Evolutionary conservation across 1,140 invertebrate species (phyloP), one percentile per base, ranked within the genome.

Genomic region (Drosophila lacteicornis): DNA sequence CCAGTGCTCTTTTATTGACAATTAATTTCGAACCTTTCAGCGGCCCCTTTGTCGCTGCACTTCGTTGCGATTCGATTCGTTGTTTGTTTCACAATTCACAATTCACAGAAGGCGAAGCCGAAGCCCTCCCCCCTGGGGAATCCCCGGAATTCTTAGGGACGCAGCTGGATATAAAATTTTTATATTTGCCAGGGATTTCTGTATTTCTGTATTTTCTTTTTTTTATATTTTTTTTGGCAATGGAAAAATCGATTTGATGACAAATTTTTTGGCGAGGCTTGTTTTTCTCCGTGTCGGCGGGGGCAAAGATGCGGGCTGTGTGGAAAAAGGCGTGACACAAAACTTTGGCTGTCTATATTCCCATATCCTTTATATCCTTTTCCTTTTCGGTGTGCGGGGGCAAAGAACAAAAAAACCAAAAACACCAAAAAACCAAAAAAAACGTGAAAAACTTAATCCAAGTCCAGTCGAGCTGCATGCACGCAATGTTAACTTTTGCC

Each of bases 381-480:
- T 55, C 67, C 42, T 46, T 65, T 68, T 66, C 61, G 66, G 62
- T 66, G 62, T 65, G 66, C 66, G 65, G 46, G 59, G 33, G 33
- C 33, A 33, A 33, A 33, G 27, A 53, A 51, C 49, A 33, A 51
- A 51, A 11, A 3, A 11, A 3, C 9, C 11, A 11, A 36, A 30
- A 53, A 33, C n/a, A 11, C 11, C 9, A 36, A 11, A 36, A 30
- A 53, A 33, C n/a, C 12, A 12, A 33, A 51, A 55, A 50, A 63
- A 68, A 66, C 33, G 69, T 71, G 69, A 73, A 73, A 73, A 75
- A 77, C 63, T 77, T 77, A 77, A 77, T 77, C 75, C 75, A 77
- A 77, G 75, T 77, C 75, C 75, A 76, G 75, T 76, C 61, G 53
- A 77, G 74, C 70, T 73, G 60, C 71, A 75, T 75, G 71, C 59